A percentile compares a stretch with the other conserved stretches of the same genome.
Evolutionary conservation across 2,113 vertebrate species (phyloP).

Genomic region (Pelobates fuscus): DNA sequence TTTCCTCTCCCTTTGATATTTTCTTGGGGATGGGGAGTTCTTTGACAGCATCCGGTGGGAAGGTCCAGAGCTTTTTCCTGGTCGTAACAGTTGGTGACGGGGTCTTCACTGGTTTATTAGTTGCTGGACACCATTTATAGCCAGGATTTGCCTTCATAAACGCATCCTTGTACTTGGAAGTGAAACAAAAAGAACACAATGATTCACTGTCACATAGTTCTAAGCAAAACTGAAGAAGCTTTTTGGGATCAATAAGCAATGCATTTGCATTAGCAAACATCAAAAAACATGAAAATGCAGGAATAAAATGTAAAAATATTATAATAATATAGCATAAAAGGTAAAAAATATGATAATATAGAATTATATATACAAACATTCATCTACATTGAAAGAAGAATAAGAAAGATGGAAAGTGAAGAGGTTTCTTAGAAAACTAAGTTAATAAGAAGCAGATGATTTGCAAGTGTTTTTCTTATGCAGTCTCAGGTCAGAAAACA

Average conservation of each 20-base stretch:
- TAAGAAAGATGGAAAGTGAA: no score
- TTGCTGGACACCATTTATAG: slow-evolving; percentile 97
- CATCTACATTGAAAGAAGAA: no score
- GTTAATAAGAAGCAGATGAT: no score
- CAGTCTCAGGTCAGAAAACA: no score
- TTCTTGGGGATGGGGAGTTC: slow-evolving; percentile 85
- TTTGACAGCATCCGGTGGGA: slow-evolving; percentile 81
- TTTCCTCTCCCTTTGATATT: slow-evolving; percentile 80
- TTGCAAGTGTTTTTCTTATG: no score
- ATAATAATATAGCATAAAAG: no score
- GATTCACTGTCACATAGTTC: background rate
- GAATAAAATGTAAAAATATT: no score
- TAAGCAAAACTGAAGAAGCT: no score
- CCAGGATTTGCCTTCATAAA: slow-evolving; percentile 99
- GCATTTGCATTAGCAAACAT: background rate
- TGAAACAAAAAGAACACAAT: slow-evolving; percentile 48
- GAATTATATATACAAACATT: no score
- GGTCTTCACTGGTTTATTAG: slow-evolving; percentile 93
- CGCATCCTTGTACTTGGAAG: slow-evolving; percentile 92
- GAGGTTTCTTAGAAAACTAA: no score
- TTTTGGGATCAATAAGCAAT: background rate
- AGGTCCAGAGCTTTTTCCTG: slow-evolving; percentile 91
- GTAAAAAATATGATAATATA: no score
- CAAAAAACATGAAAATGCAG: background rate
- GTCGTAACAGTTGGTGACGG: slow-evolving; percentile 77